A percentile compares a stretch with the other conserved stretches of the same genome.
Evolutionary conservation across 2,797 vertebrate species (phyloP).

Genomic region (Melanotaenia pygmaea): DNA sequence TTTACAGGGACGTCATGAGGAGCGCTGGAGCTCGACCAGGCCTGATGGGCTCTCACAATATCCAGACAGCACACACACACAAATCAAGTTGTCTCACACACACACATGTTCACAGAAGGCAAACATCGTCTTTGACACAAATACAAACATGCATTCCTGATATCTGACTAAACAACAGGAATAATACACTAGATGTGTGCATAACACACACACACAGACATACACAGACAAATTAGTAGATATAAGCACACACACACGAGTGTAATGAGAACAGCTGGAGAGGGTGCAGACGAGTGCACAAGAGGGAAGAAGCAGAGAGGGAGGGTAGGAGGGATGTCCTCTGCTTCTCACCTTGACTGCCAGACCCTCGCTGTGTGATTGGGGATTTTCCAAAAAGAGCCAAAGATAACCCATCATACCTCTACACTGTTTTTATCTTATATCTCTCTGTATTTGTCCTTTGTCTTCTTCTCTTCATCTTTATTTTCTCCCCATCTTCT

Average conservation of each 20-base stretch:
- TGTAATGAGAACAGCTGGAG: constrained; percentile 77
- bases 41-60: constrained; percentile 10
- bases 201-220: constrained; percentile 14
- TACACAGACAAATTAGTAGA: constrained; percentile 20
- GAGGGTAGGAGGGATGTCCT: constrained; percentile 70
- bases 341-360: constrained; percentile 83
- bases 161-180: constrained; percentile 14
- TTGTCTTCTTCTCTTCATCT: background rate
- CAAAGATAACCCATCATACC: constrained; percentile 43
- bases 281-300: constrained; percentile 48
- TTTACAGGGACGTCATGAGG: constrained; percentile 60
- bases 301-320: constrained; percentile 39
- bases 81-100: background rate
- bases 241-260: constrained; percentile 13
- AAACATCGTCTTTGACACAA: background rate
- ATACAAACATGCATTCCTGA: constrained; percentile 3
- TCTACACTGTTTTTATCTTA: constrained; percentile 18
- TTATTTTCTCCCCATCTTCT: background rate
- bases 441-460: constrained; percentile 10
- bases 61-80: constrained; percentile 14
- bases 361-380: constrained; percentile 71
- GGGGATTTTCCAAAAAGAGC: constrained; percentile 81
- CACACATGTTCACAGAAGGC: background rate
- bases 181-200: constrained; percentile 22
- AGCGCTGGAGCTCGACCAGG: constrained; percentile 43